A percentile compares a stretch with the other conserved stretches of the same genome.
Conservation (phyloP, 2,113 vertebrate species). For the Naja naja region DNA sequence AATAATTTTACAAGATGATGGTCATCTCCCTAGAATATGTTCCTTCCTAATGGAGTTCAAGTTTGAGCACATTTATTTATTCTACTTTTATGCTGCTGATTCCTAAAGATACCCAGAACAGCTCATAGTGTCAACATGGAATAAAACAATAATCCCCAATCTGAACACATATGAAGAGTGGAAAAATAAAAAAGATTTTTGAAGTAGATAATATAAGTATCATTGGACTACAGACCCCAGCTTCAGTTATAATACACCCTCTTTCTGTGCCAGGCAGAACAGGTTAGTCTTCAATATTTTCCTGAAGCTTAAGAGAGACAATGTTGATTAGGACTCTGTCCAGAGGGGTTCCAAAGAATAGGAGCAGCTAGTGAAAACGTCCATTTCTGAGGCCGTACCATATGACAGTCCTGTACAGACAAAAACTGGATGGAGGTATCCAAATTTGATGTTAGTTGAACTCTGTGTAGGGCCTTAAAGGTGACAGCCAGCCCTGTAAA, state of each 20-base stretch:
- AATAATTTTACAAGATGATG: neutral
- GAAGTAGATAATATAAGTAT: neutral
- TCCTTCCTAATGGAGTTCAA: neutral
- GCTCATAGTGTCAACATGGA: neutral
- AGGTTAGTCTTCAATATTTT: neutral
- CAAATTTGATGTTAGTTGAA: neutral
- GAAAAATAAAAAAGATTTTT: neutral
- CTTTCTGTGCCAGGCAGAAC: neutral
- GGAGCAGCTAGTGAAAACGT: neutral
- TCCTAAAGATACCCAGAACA: neutral
- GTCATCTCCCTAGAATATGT: neutral
- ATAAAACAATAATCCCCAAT: neutral
- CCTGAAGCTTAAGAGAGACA: neutral
- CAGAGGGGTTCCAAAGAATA: neutral
- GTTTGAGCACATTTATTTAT: neutral
- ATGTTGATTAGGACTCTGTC: neutral
- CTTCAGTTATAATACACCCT: neutral
- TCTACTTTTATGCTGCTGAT: neutral
- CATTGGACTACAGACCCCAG: neutral
- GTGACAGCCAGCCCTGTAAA: neutral
- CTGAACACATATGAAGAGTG: neutral
- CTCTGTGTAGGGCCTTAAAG: neutral
- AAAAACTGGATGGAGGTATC: neutral
- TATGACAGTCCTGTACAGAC: neutral
- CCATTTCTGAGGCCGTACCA: neutral